Evolutionary conservation across 2,113 vertebrate genomes (phyloP), one percentile per base, ranked within the genome.

Genomic region (Pteropus alecto): DNA sequence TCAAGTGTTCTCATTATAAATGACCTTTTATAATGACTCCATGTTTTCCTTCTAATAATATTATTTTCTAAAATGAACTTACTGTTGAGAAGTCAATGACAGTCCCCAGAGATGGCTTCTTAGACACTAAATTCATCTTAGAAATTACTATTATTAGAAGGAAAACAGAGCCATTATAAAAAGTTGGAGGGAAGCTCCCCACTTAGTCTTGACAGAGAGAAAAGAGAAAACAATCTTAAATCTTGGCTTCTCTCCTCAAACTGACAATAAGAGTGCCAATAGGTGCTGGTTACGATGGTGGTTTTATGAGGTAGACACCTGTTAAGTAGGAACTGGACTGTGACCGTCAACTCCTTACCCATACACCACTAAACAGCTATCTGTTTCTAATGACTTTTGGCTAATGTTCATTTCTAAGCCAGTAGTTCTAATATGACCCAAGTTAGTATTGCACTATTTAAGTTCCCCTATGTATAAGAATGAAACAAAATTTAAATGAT

Each of bases 1-100:
- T 95, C 87, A 96, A 12, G 90, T 96, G 77, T 95, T 95, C 38
- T 93, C 84, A 83, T 93, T 98, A 93, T 92, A 51, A 97, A 71
- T 5, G 76, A n/a, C 0, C 78, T 97, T 97, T 94, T 84, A 67
- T 89, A 96, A 91, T 22, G 58, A 5, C 33, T 77, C 43, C 15
- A 58, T 14, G 9, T 78, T 95, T 97, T 84, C 30, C 1, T 83
- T 97, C 9, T 89, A 90, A 92, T 74, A 26, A 41, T 78, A 54
- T 68, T 76, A 15, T 67, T 92, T 89, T 97, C 60, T 88, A 15
- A 92, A 91, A 35, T 79, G 2, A 97, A 67, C 28, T 43, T 90
- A 38, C 5, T 92, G 0, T 86, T 94, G 76, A 86, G 51, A 92
- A 93, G 19, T 67, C 15, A 74, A 0, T 38, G 16, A 56, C 51